Base-by-base conservation (phyloP, 2,113 vertebrate genomes). In the Chascanopsetta lugubris region DNA sequence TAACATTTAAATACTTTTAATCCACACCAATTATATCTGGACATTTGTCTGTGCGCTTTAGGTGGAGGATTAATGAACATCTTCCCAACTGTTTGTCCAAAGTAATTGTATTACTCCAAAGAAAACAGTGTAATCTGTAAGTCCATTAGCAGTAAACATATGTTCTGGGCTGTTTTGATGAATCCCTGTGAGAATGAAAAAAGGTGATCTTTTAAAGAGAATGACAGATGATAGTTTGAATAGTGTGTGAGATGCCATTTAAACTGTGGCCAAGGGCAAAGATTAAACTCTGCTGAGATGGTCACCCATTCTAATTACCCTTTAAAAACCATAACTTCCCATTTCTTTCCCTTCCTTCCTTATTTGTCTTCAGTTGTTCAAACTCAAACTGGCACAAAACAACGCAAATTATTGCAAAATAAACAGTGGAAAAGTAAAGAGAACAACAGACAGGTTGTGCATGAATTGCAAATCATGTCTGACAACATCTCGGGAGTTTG, bases 401-500 rank as follows among this genome's bases (percentile, higher is more conserved):
- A 32, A 22, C 6, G 18, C 34, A 18, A 18, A 55, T 22, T 17
- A 11, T 7, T 21, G 29, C 18, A 30, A 3, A 2, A n/a, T 34
- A 36, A 21, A 55, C 26, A 32, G 27, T 34, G 18, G 18, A 36
- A 13, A 18, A 22, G 51, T 55, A 30, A 36, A n/a, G 12, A 21
- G 47, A 26, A 26, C 46, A 20, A 12, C 1, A 32, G 27, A 32
- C 32, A 55, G 12, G 22, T 15, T 20, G 8, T 24, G 27, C 20
- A 4, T 21, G 51, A 54, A 18, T 3, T 20, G 17, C 11, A 32
- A 32, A 54, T 54, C 18, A n/a, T 34, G 10, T 34, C 29, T 21
- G n/a, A 30, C n/a, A 51, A 53, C 50, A 53, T 55, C 51, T 22
- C 9, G 20, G 18, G 30, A 36, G 51, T 55, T 55, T 30, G 27